Conservation (phyloP, 2,888 invertebrate species). For the Nomada lathburiana region DNA sequence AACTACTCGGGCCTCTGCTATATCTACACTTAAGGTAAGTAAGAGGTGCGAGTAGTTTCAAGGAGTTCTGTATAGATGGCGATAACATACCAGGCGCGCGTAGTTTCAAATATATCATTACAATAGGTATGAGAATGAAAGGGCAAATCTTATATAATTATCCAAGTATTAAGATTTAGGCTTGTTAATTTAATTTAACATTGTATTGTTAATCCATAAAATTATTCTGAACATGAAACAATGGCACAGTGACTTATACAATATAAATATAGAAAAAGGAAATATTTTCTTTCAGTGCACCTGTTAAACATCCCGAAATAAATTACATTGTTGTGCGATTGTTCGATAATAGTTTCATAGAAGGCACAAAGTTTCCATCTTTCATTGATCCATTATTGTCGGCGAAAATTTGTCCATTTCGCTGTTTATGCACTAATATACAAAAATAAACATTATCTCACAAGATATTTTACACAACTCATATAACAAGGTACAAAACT, state of each 20-base stretch:
- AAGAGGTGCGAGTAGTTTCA: too few species aligned
- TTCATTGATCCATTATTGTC: not conserved
- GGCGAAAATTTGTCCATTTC: constrained; percentile 20
- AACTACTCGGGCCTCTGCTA: too few species aligned
- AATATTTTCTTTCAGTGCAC: constrained; percentile 40
- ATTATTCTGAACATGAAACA: constrained; percentile 48
- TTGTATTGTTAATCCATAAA: constrained; percentile 35
- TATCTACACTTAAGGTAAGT: too few species aligned
- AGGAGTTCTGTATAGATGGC: too few species aligned
- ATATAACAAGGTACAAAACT: constrained; percentile 54
- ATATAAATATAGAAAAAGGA: constrained; percentile 56
- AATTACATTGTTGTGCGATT: constrained; percentile 58
- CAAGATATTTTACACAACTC: constrained; percentile 60
- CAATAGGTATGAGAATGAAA: not conserved
- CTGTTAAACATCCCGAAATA: constrained; percentile 43
- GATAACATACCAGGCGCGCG: too few species aligned
- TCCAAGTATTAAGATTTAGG: constrained; percentile 3
- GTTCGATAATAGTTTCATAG: constrained; percentile 15
- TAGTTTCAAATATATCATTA: too few species aligned
- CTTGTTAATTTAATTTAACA: constrained; percentile 44
- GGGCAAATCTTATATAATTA: constrained; percentile 5
- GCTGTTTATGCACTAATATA: constrained; percentile 38
- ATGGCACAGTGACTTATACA: constrained; percentile 59
- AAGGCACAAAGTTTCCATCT: constrained; percentile 18
- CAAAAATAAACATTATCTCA: constrained; percentile 62